Conservation (phyloP, 1,140 invertebrate species). For the Bombus superbus region DNA sequence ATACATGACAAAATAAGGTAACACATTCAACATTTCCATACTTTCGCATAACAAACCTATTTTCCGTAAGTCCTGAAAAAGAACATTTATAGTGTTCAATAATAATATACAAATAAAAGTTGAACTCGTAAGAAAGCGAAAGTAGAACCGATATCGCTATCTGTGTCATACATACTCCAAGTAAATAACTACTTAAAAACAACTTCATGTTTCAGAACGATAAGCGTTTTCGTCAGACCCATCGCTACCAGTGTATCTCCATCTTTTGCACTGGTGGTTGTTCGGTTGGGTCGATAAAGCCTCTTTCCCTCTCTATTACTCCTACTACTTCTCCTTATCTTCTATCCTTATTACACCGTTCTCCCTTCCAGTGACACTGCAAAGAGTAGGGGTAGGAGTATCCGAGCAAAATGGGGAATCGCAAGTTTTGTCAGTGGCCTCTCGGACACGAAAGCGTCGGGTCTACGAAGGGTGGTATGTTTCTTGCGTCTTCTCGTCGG, state of each 20-base stretch:
- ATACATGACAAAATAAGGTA: background rate
- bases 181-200: background rate
- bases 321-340: background rate
- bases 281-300: conserved; percentile 71
- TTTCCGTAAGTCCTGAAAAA: background rate
- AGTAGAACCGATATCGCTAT: background rate
- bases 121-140: background rate
- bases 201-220: background rate
- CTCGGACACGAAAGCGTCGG: conserved; percentile 65
- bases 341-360: background rate
- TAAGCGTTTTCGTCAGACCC: conserved; percentile 9
- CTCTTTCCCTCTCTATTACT: conserved; percentile 45
- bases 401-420: conserved; percentile 50
- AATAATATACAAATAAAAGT: background rate
- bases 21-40: background rate
- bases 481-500: background rate
- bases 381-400: conserved; percentile 33
- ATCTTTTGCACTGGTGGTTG: conserved; percentile 24
- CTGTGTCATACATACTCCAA: background rate
- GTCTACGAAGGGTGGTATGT: background rate
- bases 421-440: conserved; percentile 73
- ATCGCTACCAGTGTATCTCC: conserved; percentile 47
- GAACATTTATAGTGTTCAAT: background rate
- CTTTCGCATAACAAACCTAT: no score
- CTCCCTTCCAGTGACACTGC: background rate